Evolutionary conservation across 2,888 invertebrate species (phyloP), one percentile per base, ranked within the genome.

Genomic region (Acrobasis consociella): DNA sequence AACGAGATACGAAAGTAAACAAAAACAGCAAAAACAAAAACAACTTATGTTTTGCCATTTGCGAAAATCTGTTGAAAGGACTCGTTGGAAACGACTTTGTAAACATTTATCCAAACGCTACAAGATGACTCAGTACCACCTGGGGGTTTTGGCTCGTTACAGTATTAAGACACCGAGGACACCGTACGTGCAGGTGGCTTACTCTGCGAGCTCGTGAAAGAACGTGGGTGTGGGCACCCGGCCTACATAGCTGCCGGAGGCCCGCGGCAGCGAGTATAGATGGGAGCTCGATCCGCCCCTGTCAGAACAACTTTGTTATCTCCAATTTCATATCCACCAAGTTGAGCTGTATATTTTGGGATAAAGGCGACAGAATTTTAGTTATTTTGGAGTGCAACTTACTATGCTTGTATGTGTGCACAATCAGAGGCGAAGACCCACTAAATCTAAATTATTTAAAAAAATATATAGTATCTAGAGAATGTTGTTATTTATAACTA

Each of bases 181-280:
- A 87, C 76, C 82, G 76, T 83, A 76, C 70, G 70, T 73, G 77
- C 74, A 74, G 66, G 31, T 31, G 31, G 46, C 91, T 91, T 92
- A 92, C 91, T 90, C 88, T 74, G 86, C 85, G 67, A 83, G 80
- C 75, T 91, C 91, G 75, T 89, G 91, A 87, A 87, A 91, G 85
- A 92, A 93, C 68, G 90, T 91, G 64, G 93, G 93, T 68, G 93
- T 93, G 67, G 89, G 87, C 75, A 88, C 86, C 58, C 93, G 84
- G 64, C 93, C 91, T 78, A 90, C 88, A 81, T 81, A 92, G 80
- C 91, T 89, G 81, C 89, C 88, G 37, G 86, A 77, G 7, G 84
- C 78, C 42, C 88, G 85, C 60, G 90, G 89, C 77, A 89, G 73
- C 58, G 90, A 82, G 77, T 93, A 93, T 66, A 89, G 86, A 65